These are phyloP conservation scores for Ceratina japonica DNA, from an alignment of 1,140 invertebrate species.

Conservation along the genomic window DNA sequence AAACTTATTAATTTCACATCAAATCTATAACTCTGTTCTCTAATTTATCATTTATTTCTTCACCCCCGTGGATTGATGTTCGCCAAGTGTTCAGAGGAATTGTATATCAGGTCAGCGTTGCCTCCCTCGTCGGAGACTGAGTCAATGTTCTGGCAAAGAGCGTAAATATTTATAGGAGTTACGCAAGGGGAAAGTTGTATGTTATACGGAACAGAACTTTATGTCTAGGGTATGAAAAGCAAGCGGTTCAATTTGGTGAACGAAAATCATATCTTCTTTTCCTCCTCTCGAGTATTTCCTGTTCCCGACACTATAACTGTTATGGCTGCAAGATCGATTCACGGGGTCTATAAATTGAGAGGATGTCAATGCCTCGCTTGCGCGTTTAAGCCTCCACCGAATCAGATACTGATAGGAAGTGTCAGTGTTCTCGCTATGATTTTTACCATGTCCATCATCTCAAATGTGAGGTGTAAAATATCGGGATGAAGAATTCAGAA, in stretches of 20 bases:
- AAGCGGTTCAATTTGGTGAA: neutral
- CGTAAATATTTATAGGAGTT: conserved; percentile 57
- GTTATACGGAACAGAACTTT: conserved; percentile 41
- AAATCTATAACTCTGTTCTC: neutral
- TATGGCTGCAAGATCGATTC: neutral
- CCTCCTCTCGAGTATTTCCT: conserved; percentile 9
- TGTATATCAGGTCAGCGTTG: neutral
- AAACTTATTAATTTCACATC: too few relatives aligned
- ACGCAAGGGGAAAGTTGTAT: neutral
- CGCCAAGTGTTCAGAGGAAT: neutral
- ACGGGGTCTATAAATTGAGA: conserved; percentile 21
- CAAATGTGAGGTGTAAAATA: neutral
- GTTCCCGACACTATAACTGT: conserved; percentile 33
- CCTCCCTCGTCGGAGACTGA: neutral
- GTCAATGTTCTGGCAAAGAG: neutral
- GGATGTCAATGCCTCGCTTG: conserved; percentile 8
- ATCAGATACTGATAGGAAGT: neutral
- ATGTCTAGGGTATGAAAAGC: conserved; percentile 50
- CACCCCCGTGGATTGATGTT: too few relatives aligned
- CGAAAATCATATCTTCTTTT: conserved; percentile 6
- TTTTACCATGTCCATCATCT: too few relatives aligned
- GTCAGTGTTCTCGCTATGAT: neutral
- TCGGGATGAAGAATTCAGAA: neutral
- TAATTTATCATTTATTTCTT: neutral
- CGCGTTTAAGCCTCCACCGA: neutral